Conservation (phyloP, 1,140 invertebrate genomes). For the Steinernema khuongi region DNA sequence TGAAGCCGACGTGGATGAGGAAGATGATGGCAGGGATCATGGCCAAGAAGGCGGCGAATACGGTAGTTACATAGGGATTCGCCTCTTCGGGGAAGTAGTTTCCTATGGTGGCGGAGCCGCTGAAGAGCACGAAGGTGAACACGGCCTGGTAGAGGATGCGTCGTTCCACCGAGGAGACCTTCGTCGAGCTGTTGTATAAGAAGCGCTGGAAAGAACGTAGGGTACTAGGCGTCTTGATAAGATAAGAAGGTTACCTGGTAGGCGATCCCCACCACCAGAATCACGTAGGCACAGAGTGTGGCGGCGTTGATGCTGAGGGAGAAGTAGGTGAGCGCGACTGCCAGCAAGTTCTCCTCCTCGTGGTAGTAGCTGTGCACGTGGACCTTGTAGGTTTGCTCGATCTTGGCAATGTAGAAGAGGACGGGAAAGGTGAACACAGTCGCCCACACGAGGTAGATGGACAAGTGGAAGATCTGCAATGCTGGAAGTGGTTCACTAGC, state of each 20-base stretch:
- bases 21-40: background rate
- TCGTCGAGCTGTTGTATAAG: background rate
- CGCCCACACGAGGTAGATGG: background rate
- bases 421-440: background rate
- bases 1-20: background rate
- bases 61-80: background rate
- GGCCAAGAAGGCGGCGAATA: background rate
- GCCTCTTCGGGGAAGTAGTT: background rate
- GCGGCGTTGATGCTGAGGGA: background rate
- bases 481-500: background rate
- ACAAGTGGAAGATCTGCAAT: background rate
- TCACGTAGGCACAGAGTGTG: background rate
- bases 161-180: background rate
- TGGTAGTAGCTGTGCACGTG: background rate
- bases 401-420: background rate
- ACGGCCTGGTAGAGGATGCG: background rate
- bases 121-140: background rate
- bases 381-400: background rate
- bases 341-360: background rate
- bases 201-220: too few species aligned
- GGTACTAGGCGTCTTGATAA: too few species aligned
- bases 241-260: background rate
- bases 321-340: background rate
- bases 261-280: background rate
- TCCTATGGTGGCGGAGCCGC: background rate